Conservation (phyloP, 1,140 invertebrate species). For the Archegozetes longisetosus region DNA sequence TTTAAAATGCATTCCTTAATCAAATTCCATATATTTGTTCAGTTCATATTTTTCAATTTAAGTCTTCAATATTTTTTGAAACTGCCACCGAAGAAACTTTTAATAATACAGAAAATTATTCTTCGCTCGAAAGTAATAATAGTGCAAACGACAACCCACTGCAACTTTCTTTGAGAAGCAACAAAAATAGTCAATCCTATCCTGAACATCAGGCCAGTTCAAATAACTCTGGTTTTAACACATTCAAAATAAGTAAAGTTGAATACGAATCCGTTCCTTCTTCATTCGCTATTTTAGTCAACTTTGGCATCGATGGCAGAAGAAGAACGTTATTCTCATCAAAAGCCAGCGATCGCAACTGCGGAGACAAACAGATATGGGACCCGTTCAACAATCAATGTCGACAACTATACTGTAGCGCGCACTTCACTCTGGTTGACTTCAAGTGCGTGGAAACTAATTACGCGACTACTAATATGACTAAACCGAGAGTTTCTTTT, state of each 20-base stretch:
- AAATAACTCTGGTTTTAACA: no score
- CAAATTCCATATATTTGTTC: no score
- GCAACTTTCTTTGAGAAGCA: background rate
- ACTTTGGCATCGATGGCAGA: conserved; percentile 5
- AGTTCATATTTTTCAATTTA: no score
- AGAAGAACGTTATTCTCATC: background rate
- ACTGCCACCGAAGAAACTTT: no score
- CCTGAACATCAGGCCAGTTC: background rate
- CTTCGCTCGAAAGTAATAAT: no score
- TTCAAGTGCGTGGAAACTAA: background rate
- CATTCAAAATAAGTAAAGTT: no score
- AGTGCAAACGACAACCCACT: no score
- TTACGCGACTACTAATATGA: background rate
- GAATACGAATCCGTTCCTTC: background rate
- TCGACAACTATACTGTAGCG: conserved; percentile 9
- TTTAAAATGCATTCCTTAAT: no score
- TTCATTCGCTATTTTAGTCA: conserved; percentile 10
- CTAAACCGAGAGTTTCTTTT: background rate
- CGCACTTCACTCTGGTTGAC: background rate
- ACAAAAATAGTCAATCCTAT: background rate
- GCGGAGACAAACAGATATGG: background rate
- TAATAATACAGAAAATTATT: no score
- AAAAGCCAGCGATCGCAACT: background rate
- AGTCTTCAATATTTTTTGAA: no score
- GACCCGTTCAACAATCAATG: conserved; percentile 11